Evolutionary conservation across 1,140 invertebrate species (phyloP), one percentile per base, ranked within the genome.

Genomic region (Bombus affinis): DNA sequence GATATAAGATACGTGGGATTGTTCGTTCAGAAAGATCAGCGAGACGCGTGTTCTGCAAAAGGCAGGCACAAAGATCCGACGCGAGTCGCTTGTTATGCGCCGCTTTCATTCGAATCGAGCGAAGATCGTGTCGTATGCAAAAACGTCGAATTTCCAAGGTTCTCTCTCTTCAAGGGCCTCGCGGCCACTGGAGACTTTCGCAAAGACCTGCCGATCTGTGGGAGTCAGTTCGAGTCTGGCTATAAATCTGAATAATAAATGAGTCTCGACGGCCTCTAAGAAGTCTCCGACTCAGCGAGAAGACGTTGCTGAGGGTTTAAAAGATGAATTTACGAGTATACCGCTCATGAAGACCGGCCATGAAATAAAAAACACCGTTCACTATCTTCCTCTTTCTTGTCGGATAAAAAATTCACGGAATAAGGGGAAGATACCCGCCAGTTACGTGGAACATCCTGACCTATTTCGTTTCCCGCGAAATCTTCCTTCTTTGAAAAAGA

Each of bases 211-310:
- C 94, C 94, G 95, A 95, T 95, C 94, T 95, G 94, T 94, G 93
- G 92, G 92, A 95, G 94, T 94, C 93, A 94, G 93, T 89, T 91
- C 92, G 91, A 94, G 92, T 91, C 92, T 90, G 93, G 93, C 95
- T 94, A 95, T 95, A 95, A 95, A 95, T 95, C 95, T 95, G 94
- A 95, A 95, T 95, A 95, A 95, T 95, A 95, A 95, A 95, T 93
- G 95, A 95, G 92, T 93, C 92, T 92, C 94, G 92, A 94, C 94
- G 94, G 94, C 94, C 93, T 94, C 93, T 95, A 95, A 95, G 94
- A 95, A 95, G 94, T 95, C 92, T 94, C 94, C 94, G 94, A 91
- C 92, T 93, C 92, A 93, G 90, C 89, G 89, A 92, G 88, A 90
- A 92, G 92, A 93, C 91, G 84, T 88, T 91, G 87, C 90, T 91